Evolutionary conservation across 2,113 vertebrate species (phyloP), one percentile per base, ranked within the genome.

Genomic region (Arvicanthis niloticus): DNA sequence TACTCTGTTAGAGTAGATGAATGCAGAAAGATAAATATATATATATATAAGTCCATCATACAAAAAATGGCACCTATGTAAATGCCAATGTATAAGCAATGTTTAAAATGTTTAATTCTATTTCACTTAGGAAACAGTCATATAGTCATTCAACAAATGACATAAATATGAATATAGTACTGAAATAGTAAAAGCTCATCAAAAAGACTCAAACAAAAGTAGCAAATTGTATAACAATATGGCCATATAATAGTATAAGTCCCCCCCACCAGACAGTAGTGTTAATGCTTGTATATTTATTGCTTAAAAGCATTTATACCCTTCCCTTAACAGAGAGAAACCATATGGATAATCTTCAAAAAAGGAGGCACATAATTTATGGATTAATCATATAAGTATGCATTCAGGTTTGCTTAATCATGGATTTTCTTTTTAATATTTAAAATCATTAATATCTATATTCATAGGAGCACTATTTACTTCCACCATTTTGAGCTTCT

Each of bases 401-500:
- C 40, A 93, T 95, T 84, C 19, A 89, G 81, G 3, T 56, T n/a
- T 60, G 53, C 84, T 96, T 88, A 86, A 91, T n/a, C 42, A 84
- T 90, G 40, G 60, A 80, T 2, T 78, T 95, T 88, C 53, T 92
- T 88, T 84, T 88, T 45, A 80, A 88, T 81, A 42, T 53, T 58
- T 85, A 58, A 92, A 91, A 90, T 60, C 73, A 95, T 75, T 78
- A 82, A 82, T 56, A 56, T 84, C 11, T 68, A 0, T 97, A 95
- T 48, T 91, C 94, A 84, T 56, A 65, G 91, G 77, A 93, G 89
- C 89, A 96, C 88, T 96, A 76, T 96, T 87, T 31, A 88, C 90
- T 96, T 96, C 89, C 95, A 94, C n/a, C 86, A 91, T 51, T 97
- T 85, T 95, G 97, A 96, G 91, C 85, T 93, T 93, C 95, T 91